Percentiles rank a stretch among this genome's conserved stretches.
Conservation (phyloP, 2,797 vertebrate species). For the Todus mexicanus region DNA sequence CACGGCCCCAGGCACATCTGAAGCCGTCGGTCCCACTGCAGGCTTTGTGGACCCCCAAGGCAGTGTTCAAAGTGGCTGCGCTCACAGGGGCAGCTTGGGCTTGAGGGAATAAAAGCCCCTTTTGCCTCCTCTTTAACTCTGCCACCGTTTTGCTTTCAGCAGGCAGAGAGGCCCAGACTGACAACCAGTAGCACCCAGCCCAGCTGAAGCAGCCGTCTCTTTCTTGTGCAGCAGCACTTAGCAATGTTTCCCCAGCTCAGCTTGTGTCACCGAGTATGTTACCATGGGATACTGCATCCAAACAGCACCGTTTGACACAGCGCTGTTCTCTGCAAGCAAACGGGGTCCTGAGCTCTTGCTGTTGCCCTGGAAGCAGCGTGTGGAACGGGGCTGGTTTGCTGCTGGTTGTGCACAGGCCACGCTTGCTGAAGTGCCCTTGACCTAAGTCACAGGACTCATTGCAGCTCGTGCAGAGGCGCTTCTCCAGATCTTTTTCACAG, state of each 20-base stretch:
- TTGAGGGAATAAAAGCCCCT: not conserved
- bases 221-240: not conserved
- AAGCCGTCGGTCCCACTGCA: rapidly evolving
- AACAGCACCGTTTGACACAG: not conserved
- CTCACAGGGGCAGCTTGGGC: not conserved
- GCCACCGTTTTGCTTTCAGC: not conserved
- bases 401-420: not conserved
- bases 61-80: not conserved
- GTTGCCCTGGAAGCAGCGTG: not conserved
- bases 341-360: not conserved
- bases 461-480: not conserved
- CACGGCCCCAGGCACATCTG: rapidly evolving
- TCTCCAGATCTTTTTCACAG: not conserved
- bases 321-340: not conserved
- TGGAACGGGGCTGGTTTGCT: not conserved
- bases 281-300: not conserved
- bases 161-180: not conserved
- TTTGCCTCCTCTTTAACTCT: not conserved
- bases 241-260: rapidly evolving
- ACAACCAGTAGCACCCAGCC: not conserved
- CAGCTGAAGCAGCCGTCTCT: not conserved
- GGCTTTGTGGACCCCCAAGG: rapidly evolving
- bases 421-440: not conserved
- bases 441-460: not conserved
- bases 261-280: not conserved